Conservation (phyloP, 2,797 vertebrate species). For the Zalophus californianus region DNA sequence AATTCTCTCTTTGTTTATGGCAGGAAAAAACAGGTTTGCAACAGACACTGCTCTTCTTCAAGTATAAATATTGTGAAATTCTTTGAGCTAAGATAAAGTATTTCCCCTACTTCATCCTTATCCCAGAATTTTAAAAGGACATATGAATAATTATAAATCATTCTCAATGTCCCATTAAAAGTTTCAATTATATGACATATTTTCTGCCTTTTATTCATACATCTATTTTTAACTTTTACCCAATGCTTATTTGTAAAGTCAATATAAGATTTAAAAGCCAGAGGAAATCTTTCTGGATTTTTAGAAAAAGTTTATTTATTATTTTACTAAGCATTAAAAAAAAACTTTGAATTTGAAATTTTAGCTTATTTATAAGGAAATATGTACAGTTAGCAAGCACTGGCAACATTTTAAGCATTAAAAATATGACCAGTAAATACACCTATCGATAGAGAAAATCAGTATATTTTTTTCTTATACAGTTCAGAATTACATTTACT, state of each 20-base stretch:
- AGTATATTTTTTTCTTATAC: neutral
- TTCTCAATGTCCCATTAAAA: neutral
- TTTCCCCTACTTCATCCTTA: neutral
- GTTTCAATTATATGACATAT: neutral
- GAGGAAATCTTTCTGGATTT: neutral
- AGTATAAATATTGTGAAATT: slow-evolving; percentile 53
- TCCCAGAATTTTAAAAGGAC: neutral
- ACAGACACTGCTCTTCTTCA: slow-evolving; percentile 46
- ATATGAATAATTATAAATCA: neutral
- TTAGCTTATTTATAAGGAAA: neutral
- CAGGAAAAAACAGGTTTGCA: slow-evolving; percentile 54
- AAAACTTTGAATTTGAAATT: neutral
- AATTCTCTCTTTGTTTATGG: slow-evolving; percentile 56
- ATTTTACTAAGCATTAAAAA: neutral
- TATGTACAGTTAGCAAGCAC: neutral
- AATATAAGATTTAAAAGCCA: neutral
- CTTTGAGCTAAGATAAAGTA: slow-evolving; percentile 45
- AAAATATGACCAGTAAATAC: neutral
- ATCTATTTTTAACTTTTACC: neutral
- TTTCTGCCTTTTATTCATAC: neutral
- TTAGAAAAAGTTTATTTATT: neutral
- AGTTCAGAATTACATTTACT: neutral
- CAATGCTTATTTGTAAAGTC: neutral
- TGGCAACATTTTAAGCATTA: neutral
- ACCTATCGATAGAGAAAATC: neutral